Percentiles rank a stretch among this genome's conserved stretches.
phyloP scores from a whole-genome alignment of 2,113 vertebrate species.

The Anhinga rufa region DNA sequence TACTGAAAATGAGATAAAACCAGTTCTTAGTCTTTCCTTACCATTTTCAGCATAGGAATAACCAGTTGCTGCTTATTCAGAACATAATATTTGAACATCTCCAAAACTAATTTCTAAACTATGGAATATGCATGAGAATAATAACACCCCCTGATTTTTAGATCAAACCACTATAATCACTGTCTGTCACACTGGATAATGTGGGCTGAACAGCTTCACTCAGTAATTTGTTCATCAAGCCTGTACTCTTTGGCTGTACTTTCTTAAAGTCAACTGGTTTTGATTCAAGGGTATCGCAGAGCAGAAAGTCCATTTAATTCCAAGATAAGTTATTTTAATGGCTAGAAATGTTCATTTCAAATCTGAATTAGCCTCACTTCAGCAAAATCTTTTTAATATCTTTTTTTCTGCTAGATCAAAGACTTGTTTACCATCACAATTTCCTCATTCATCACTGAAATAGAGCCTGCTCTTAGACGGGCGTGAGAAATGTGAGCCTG shows the following conservation, averaged over 20 bases:
- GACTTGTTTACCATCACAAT: conserved; percentile 21
- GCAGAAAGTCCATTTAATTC: conserved; percentile 5
- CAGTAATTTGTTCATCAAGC: not conserved
- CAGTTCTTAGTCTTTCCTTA: not conserved
- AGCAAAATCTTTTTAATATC: conserved; percentile 25
- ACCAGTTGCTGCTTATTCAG: not conserved
- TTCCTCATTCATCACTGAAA: conserved; percentile 9
- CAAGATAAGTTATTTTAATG: not conserved
- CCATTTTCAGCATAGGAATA: not conserved
- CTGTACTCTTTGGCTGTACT: not conserved
- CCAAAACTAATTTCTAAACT: not conserved
- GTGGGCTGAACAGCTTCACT: not conserved
- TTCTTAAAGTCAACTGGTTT: not conserved
- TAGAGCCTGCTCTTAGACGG: not conserved
- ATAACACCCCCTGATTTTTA: not conserved
- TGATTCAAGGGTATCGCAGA: not conserved
- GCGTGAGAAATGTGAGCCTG: not conserved
- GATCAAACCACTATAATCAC: not conserved
- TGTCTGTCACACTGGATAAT: not conserved
- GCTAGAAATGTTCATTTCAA: not conserved
- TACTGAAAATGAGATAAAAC: not conserved
- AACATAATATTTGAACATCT: not conserved
- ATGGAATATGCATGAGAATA: not conserved
- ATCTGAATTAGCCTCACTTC: conserved; percentile 28
- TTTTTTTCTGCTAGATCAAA: not conserved